Evolutionary conservation across 2,888 invertebrate species (phyloP).

Genomic region (Panzeria rudis): DNA sequence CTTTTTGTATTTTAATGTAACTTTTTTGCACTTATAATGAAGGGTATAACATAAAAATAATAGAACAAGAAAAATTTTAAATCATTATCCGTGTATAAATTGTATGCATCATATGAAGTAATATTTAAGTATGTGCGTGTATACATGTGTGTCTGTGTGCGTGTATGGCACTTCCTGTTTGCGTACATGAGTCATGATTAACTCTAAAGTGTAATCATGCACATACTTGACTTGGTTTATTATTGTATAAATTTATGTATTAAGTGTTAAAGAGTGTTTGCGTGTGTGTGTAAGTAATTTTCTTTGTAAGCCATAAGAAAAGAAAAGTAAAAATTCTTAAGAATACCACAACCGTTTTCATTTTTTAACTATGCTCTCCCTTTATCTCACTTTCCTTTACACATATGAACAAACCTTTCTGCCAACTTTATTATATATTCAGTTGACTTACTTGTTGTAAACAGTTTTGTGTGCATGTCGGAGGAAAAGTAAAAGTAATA

Average conservation of each 20-base stretch:
- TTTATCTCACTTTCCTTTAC: neutral
- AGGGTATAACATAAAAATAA: neutral
- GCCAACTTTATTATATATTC: neutral
- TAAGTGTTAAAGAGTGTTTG: constrained; percentile 12
- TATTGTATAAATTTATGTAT: constrained; percentile 15
- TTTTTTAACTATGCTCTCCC: neutral
- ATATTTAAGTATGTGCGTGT: neutral
- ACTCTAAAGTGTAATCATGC: constrained; percentile 60
- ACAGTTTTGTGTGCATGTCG: constrained; percentile 15
- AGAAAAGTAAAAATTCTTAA: constrained; percentile 40
- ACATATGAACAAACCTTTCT: neutral
- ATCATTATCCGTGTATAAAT: neutral
- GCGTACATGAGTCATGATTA: constrained; percentile 63
- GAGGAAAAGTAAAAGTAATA: constrained; percentile 28
- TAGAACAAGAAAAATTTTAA: constrained; percentile 2
- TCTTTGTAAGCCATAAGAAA: constrained; percentile 6
- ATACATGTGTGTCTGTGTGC: neutral
- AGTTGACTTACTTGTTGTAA: neutral
- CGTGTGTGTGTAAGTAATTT: neutral
- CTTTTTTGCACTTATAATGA: neutral
- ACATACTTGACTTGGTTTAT: constrained; percentile 59
- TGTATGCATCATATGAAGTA: neutral
- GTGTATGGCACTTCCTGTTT: constrained; percentile 10
- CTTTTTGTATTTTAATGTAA: neutral
- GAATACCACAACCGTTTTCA: constrained; percentile 13